Percentiles rank a stretch among this genome's conserved stretches.
phyloP scores from a whole-genome alignment of 2,113 vertebrate genomes.

The Oenanthe oenanthe region DNA sequence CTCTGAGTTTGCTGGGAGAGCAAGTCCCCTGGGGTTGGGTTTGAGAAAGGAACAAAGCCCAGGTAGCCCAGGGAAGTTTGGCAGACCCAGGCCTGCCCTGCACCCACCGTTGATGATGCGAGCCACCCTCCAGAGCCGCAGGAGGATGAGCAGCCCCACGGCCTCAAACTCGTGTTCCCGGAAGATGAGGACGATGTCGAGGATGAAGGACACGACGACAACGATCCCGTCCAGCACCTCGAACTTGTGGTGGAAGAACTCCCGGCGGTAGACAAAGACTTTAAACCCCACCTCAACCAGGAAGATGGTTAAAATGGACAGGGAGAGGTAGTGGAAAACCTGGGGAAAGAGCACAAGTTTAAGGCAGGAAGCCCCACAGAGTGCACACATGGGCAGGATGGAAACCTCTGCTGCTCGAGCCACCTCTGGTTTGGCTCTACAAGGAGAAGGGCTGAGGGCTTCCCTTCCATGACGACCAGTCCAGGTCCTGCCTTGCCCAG shows the following conservation, averaged over 20 bases:
- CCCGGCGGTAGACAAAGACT: conserved; percentile 83
- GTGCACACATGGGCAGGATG: fast-evolving
- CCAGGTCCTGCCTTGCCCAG: neutral
- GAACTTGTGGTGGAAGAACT: conserved; percentile 95
- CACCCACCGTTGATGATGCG: conserved; percentile 90
- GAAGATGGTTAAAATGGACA: conserved; percentile 89
- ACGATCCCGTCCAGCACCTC: conserved; percentile 90
- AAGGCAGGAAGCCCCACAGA: neutral
- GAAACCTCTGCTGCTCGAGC: neutral
- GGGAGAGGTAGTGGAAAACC: conserved; percentile 92
- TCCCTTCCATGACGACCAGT: fast-evolving
- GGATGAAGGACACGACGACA: conserved; percentile 88
- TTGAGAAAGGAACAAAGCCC: neutral
- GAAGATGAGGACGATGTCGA: conserved; percentile 87
- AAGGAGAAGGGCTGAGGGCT: neutral
- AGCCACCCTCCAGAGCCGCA: conserved; percentile 94
- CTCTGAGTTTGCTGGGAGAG: fast-evolving
- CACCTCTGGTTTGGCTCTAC: neutral
- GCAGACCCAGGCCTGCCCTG: fast-evolving
- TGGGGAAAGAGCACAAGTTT: conserved; percentile 32
- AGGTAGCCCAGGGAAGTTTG: neutral
- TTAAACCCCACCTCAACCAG: conserved; percentile 89
- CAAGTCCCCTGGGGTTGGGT: neutral
- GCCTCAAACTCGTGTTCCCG: conserved; percentile 86
- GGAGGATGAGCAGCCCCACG: conserved; percentile 88